Evolutionary conservation across 2,113 vertebrate species (phyloP).

Genomic region (Craseonycteris thonglongyai): DNA sequence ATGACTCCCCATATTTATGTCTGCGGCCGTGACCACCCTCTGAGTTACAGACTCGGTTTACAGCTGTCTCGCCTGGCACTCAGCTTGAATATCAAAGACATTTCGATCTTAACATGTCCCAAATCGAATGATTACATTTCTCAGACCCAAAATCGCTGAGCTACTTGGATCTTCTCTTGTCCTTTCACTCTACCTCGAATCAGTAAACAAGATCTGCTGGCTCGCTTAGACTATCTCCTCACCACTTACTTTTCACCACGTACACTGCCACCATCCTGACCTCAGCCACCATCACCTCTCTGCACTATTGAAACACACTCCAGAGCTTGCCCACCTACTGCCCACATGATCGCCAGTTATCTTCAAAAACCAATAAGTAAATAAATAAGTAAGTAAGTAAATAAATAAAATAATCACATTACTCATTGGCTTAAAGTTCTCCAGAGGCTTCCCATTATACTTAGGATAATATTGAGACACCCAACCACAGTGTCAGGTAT

Average conservation of each 20-base stretch:
- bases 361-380: background rate
- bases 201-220: background rate
- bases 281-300: background rate
- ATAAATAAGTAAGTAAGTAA: background rate
- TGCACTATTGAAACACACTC: background rate
- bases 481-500: background rate
- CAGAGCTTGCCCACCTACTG: background rate
- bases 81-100: background rate
- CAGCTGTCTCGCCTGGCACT: background rate
- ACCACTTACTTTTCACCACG: background rate
- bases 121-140: background rate
- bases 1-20: background rate
- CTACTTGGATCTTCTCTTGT: background rate
- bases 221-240: background rate
- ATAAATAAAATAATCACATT: background rate
- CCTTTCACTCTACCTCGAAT: background rate
- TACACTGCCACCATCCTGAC: background rate
- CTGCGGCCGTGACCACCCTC: background rate
- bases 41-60: background rate
- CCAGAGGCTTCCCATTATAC: background rate
- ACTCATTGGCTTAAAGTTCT: background rate
- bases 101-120: background rate
- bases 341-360: background rate
- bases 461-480: background rate
- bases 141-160: background rate